These are phyloP conservation scores for Psittacus erithacus DNA, from an alignment of 2,113 vertebrate species.

Conservation along the genomic window DNA sequence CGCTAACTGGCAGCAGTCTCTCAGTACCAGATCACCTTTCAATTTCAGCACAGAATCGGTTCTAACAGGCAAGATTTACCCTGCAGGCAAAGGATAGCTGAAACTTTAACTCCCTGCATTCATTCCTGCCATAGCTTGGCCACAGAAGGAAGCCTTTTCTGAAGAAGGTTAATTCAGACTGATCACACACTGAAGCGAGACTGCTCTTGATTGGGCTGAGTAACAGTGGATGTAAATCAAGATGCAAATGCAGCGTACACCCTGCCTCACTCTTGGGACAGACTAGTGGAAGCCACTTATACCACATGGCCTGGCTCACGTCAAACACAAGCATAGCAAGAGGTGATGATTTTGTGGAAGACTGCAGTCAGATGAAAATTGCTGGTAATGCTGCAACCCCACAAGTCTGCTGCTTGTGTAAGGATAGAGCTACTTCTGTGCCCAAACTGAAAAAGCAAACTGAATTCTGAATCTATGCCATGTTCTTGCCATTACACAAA, in stretches of 20 bases:
- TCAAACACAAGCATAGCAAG: background rate
- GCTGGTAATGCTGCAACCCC: background rate
- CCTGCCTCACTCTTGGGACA: background rate
- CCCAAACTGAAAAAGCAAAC: background rate
- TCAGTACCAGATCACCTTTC: background rate
- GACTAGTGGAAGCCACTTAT: background rate
- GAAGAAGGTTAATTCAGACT: background rate
- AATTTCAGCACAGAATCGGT: background rate
- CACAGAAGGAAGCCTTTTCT: background rate
- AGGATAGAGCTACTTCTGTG: background rate
- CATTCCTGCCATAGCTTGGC: background rate
- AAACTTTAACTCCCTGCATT: background rate
- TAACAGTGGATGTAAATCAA: background rate
- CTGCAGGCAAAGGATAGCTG: background rate
- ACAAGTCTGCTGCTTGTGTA: background rate
- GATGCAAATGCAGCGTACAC: background rate
- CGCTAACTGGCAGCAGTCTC: background rate
- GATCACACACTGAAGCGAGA: accelerated
- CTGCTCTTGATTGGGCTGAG: background rate
- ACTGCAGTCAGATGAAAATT: background rate
- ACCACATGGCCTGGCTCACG: background rate
- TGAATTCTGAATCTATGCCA: background rate
- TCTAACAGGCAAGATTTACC: background rate
- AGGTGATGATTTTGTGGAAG: background rate
- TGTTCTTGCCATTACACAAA: background rate